These are phyloP conservation scores for Sebastes jordani DNA, from an alignment of 2,797 vertebrate genomes.

Conservation along the genomic window DNA sequence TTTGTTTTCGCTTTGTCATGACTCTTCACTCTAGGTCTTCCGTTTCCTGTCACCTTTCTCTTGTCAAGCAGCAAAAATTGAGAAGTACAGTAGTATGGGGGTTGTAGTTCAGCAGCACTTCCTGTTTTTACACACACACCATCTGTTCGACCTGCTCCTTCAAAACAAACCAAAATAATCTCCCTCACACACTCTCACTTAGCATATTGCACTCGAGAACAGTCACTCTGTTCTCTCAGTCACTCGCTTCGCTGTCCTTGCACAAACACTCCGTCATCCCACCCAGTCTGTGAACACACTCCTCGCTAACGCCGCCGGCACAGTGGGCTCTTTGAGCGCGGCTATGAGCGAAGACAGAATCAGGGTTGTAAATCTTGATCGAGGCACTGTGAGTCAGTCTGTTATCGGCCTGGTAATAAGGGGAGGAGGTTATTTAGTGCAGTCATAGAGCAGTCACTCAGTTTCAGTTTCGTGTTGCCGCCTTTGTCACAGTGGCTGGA, in stretches of 20 bases:
- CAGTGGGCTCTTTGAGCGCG: slow-evolving; percentile 70
- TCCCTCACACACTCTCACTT: slow-evolving; percentile 48
- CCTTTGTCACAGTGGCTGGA: slow-evolving; percentile 23
- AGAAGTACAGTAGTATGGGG: neutral
- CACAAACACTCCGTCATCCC: slow-evolving; percentile 57
- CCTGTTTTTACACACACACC: slow-evolving; percentile 9
- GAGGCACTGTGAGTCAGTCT: slow-evolving; percentile 62
- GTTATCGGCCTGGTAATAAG: slow-evolving; percentile 60
- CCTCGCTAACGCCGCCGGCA: slow-evolving; percentile 38
- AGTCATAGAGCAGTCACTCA: slow-evolving; percentile 38
- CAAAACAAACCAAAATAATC: slow-evolving; percentile 64
- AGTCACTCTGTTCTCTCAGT: slow-evolving; percentile 54
- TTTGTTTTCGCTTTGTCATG: neutral
- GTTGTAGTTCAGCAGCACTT: slow-evolving; percentile 28
- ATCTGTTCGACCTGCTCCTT: slow-evolving; percentile 47
- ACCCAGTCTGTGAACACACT: slow-evolving; percentile 56
- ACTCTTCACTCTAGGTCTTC: neutral
- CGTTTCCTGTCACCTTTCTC: neutral
- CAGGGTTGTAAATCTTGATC: slow-evolving; percentile 61
- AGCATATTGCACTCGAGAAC: slow-evolving; percentile 73
- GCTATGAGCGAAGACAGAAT: slow-evolving; percentile 42
- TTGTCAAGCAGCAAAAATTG: slow-evolving; percentile 1
- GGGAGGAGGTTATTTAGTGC: slow-evolving; percentile 19
- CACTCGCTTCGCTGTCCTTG: slow-evolving; percentile 51
- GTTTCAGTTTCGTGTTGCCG: slow-evolving; percentile 35